Conservation (phyloP, 1,140 invertebrate species). For the Dinoponera quadriceps region DNA sequence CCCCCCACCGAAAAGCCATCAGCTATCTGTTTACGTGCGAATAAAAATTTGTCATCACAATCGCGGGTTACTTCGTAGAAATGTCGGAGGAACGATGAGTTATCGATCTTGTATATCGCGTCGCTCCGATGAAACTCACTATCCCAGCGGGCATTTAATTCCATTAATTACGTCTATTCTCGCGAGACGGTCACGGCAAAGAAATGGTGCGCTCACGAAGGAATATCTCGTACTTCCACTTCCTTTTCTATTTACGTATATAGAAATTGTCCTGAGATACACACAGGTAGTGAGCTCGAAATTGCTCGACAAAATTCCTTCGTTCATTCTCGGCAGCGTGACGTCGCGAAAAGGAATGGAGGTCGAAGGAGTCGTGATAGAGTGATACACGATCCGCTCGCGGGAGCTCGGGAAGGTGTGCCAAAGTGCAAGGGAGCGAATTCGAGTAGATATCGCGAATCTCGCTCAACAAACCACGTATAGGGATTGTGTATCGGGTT, state of each 20-base stretch:
- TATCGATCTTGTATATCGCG: no score
- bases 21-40: neutral
- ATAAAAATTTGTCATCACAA: no score
- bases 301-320: conserved; percentile 25
- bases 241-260: neutral
- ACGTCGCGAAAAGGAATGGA: neutral
- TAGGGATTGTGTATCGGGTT: conserved; percentile 8
- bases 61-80: no score
- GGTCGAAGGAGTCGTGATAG: conserved; percentile 10
- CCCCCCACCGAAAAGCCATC: neutral
- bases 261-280: neutral
- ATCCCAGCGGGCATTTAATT: no score
- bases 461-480: neutral
- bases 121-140: no score
- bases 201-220: neutral
- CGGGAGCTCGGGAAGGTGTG: conserved; percentile 6
- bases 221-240: neutral
- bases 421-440: conserved; percentile 5
- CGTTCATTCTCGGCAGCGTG: neutral
- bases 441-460: conserved; percentile 35
- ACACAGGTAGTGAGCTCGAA: neutral
- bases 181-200: neutral
- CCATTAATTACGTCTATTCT: neutral
- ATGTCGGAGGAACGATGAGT: no score
- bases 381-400: conserved; percentile 24